phyloP scores from a whole-genome alignment of 1,140 invertebrate species.

The Geopemphigus sp. region DNA sequence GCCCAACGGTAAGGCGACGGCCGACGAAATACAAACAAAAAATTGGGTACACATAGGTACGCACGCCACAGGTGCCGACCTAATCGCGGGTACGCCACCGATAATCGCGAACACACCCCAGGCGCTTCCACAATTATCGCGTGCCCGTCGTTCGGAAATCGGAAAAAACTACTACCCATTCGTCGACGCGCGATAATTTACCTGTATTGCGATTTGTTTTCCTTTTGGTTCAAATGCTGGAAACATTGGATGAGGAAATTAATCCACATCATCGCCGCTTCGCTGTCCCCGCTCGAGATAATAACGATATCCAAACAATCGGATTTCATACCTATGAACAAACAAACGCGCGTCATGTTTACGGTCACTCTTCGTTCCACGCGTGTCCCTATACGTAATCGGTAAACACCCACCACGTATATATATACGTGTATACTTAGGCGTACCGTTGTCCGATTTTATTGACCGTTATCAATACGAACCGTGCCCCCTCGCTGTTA shows the following conservation, averaged over 20 bases:
- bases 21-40: too few species aligned
- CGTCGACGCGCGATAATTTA: too few species aligned
- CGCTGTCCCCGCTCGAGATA: constrained; percentile 71
- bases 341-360: neutral
- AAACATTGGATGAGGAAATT: constrained; percentile 76
- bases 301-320: constrained; percentile 79
- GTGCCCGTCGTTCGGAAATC: too few species aligned
- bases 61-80: too few species aligned
- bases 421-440: neutral
- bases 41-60: too few species aligned
- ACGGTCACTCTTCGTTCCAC: neutral
- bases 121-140: too few species aligned
- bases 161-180: too few species aligned
- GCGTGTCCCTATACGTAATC: neutral
- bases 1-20: too few species aligned
- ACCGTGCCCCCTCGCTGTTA: neutral
- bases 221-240: constrained; percentile 75
- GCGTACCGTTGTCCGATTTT: too few species aligned
- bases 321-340: constrained; percentile 51
- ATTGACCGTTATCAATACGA: neutral
- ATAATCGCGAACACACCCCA: too few species aligned
- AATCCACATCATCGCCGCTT: constrained; percentile 73
- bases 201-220: constrained; percentile 70
- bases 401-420: neutral
- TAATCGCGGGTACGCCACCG: too few species aligned